Evolutionary conservation across 2,888 invertebrate genomes (phyloP), one percentile per base, ranked within the genome.

Genomic region (Micropterix aruncella): DNA sequence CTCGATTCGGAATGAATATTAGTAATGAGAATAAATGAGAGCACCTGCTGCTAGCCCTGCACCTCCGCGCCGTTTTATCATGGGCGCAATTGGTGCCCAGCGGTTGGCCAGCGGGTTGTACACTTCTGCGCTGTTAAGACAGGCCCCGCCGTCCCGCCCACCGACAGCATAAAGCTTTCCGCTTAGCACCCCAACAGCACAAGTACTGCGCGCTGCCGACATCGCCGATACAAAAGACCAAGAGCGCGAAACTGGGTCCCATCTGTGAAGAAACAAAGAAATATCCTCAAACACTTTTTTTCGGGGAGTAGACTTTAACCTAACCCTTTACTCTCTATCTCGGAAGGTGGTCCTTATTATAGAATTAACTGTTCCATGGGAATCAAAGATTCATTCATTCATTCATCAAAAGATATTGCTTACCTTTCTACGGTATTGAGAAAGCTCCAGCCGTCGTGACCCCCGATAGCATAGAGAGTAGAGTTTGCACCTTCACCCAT

Each of bases 401-500:
- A n/a, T n/a, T n/a, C n/a, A n/a, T n/a, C n/a, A n/a, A n/a, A 27
- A 7, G 12, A 27, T 7, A 27, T 12, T 27, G 27, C 40, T 44
- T 54, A 73, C 62, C 82, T 72, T 67, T 95, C 95, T 1, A 93
- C 94, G 0, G 92, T 90, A 61, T 89, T 92, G 39, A 94, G 73
- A 60, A 93, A 94, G 56, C 91, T 91, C 91, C 91, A 91, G 15
- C 92, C 94, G 62, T 95, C 94, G 59, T 94, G 94, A 0, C 95
- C 95, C 1, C 95, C 94, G 2, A 94, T 90, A 0, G 93, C 94
- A 66, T 95, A 95, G 46, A 95, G 73, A 1, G 92, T 90, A 1
- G 88, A 84, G 53, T 79, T 78, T 2, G 70, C 62, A 0, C 74
- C 76, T 44, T 81, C 75, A 17, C 83, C 80, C 41, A 90, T 72